A percentile compares a stretch with the other conserved stretches of the same genome.
These are phyloP conservation scores for Tipula helvola DNA, from an alignment of 2,888 invertebrate genomes.

Conservation along the genomic window DNA sequence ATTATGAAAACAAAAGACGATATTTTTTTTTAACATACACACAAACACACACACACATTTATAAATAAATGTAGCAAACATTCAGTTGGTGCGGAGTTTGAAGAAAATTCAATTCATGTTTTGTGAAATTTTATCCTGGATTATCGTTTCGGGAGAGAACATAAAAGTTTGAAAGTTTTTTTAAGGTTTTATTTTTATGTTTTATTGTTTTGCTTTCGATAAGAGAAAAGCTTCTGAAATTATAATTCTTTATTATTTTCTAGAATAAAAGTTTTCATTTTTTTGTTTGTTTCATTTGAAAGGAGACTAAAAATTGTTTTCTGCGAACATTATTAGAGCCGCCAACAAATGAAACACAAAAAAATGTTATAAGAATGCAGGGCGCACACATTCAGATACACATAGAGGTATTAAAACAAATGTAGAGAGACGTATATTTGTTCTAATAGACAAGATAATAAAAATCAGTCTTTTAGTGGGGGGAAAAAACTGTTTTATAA, in stretches of 20 bases:
- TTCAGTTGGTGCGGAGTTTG: not conserved
- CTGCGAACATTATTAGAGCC: not conserved
- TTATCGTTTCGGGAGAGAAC: conserved; percentile 4
- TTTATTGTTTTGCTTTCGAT: not conserved
- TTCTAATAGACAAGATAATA: too few species aligned
- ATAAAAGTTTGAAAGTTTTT: not conserved
- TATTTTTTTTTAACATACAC: not conserved
- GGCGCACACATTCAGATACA: not conserved
- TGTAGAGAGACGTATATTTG: too few species aligned
- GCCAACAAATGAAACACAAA: not conserved
- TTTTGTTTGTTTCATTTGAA: not conserved
- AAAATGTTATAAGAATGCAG: not conserved
- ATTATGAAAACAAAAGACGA: not conserved
- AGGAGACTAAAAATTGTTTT: not conserved
- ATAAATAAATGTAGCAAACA: not conserved
- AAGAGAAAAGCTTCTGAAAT: not conserved
- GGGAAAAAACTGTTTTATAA: too few species aligned
- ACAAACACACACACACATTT: not conserved
- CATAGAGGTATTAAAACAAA: too few species aligned
- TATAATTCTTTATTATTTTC: not conserved
- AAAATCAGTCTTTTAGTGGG: too few species aligned
- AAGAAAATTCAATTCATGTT: not conserved
- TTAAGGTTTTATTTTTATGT: not conserved
- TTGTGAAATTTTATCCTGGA: not conserved
- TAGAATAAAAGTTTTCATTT: not conserved